phyloP scores from a whole-genome alignment of 1,140 invertebrate genomes.

The Achatina immaculata region DNA sequence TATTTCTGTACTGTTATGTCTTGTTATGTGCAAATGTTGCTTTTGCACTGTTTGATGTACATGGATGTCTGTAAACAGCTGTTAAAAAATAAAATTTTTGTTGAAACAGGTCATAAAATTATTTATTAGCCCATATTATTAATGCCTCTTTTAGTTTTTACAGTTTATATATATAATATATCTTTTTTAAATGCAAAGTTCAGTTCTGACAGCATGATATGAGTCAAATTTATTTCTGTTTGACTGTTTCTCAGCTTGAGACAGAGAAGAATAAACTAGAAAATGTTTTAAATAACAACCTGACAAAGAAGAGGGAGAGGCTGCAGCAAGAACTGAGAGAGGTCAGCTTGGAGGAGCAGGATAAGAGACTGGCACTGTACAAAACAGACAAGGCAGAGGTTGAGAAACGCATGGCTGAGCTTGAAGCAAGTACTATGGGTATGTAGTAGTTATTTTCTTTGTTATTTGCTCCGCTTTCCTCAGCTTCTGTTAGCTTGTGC shows the following conservation, averaged over 20 bases:
- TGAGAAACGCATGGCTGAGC: constrained; percentile 60
- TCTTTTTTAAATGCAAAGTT: too few relatives aligned
- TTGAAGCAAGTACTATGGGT: constrained; percentile 65
- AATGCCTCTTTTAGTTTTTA: too few relatives aligned
- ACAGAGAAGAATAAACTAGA: constrained; percentile 98
- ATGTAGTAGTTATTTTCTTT: not conserved
- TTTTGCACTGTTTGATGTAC: too few relatives aligned
- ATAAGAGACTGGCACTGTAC: constrained; percentile 59
- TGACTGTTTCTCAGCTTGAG: constrained; percentile 79
- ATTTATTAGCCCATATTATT: too few relatives aligned
- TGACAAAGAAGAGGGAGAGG: constrained; percentile 86
- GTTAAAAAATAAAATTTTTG: too few relatives aligned
- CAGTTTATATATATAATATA: too few relatives aligned
- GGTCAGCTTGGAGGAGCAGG: constrained; percentile 60
- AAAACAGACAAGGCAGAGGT: constrained; percentile 59
- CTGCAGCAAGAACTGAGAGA: constrained; percentile 75
- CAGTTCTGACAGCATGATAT: too few relatives aligned
- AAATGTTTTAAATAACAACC: constrained; percentile 97
- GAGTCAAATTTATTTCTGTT: too few relatives aligned
- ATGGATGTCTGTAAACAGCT: too few relatives aligned
- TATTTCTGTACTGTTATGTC: too few relatives aligned
- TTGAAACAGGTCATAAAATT: too few relatives aligned
- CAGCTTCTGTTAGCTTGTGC: not conserved
- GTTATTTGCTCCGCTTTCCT: not conserved
- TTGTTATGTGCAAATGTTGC: too few relatives aligned